These are phyloP conservation scores for Thereva nobilitata DNA, from an alignment of 2,888 invertebrate genomes.

Conservation along the genomic window DNA sequence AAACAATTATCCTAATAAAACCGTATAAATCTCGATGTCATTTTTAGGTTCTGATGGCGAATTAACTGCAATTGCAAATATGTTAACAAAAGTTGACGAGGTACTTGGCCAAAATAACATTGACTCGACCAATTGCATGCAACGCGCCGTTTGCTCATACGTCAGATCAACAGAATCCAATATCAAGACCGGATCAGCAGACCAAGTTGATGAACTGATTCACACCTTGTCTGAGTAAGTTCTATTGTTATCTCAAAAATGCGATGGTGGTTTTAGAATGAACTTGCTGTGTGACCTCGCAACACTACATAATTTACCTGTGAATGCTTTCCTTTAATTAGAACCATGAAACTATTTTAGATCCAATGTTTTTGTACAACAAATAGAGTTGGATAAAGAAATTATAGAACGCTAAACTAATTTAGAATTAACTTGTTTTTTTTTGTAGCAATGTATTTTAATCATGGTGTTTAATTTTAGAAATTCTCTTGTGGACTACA, in stretches of 20 bases:
- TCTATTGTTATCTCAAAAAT: not conserved
- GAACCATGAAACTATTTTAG: too few relatives aligned
- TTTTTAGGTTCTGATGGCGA: constrained; percentile 64
- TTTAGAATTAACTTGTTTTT: not conserved
- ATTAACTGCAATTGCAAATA: constrained; percentile 65
- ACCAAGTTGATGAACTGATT: constrained; percentile 67
- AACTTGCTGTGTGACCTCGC: not conserved
- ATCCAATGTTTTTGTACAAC: not conserved
- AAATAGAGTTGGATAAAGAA: not conserved
- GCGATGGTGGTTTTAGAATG: not conserved
- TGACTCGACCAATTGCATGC: constrained; percentile 72
- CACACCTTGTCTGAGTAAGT: constrained; percentile 67
- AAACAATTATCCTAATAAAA: constrained; percentile 23
- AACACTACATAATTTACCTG: constrained; percentile 3
- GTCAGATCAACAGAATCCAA: constrained; percentile 72
- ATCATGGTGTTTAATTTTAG: constrained; percentile 57
- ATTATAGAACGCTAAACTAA: not conserved
- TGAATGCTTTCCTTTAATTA: not conserved
- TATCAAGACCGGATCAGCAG: constrained; percentile 65
- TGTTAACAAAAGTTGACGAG: constrained; percentile 69
- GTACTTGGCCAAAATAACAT: constrained; percentile 70
- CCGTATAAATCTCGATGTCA: not conserved
- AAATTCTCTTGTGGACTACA: constrained; percentile 69
- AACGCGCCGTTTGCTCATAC: constrained; percentile 72
- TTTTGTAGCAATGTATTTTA: not conserved